These are phyloP conservation scores for Liposcelis brunnea DNA, from an alignment of 2,888 invertebrate genomes.

Conservation along the genomic window DNA sequence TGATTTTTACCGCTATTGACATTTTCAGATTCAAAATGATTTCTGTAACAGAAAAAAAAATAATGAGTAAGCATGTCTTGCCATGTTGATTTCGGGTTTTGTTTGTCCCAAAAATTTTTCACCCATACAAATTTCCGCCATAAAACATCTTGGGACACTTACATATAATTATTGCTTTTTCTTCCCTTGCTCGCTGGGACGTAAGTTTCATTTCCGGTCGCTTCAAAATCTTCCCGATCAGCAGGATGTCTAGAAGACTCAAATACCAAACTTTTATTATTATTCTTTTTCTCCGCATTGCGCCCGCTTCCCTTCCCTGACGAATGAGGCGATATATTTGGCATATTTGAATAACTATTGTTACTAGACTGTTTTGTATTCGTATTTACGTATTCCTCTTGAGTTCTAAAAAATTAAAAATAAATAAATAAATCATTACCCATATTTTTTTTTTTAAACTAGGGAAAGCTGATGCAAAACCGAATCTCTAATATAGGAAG, in stretches of 20 bases:
- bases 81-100: background rate
- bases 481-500: no score
- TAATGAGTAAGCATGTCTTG: background rate
- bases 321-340: slow-evolving; percentile 9
- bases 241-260: slow-evolving; percentile 53
- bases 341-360: background rate
- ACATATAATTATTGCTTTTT: slow-evolving; percentile 22
- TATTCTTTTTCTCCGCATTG: slow-evolving; percentile 21
- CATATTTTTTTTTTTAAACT: no score
- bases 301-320: slow-evolving; percentile 17
- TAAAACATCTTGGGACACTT: no score
- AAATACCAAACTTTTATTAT: slow-evolving; percentile 39
- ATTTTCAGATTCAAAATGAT: slow-evolving; percentile 3
- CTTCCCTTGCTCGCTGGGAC: slow-evolving; percentile 26
- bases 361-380: no score
- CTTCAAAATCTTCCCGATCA: slow-evolving; percentile 56
- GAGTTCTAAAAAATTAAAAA: no score
- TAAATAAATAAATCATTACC: no score
- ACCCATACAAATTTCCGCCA: no score
- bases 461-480: no score
- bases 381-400: no score
- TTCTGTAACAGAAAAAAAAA: slow-evolving; percentile 3
- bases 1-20: background rate
- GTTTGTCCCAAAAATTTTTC: background rate
- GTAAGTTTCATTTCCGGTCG: slow-evolving; percentile 45